Percentiles rank a stretch among this genome's conserved stretches.
These are phyloP conservation scores for Pteronotus mesoamericanus DNA, from an alignment of 2,797 vertebrate genomes.

Conservation along the genomic window DNA sequence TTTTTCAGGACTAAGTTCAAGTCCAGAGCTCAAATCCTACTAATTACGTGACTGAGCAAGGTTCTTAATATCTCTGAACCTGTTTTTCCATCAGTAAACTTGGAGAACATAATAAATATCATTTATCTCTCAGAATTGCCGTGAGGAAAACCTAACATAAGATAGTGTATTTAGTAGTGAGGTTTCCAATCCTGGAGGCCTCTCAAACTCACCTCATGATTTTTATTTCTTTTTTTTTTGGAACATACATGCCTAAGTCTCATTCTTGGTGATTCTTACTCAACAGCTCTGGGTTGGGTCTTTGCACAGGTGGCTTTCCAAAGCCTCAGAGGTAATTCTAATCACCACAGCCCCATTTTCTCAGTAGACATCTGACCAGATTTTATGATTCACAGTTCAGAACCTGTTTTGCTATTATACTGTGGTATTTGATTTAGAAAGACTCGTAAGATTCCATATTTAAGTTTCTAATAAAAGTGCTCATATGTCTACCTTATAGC, in stretches of 20 bases:
- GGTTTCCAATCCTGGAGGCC: background rate
- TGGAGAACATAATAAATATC: background rate
- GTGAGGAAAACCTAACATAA: background rate
- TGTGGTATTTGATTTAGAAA: background rate
- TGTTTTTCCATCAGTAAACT: background rate
- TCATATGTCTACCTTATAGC: background rate
- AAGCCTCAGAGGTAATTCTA: background rate
- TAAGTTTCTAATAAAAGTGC: conserved; percentile 7
- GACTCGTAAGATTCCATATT: background rate
- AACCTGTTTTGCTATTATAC: background rate
- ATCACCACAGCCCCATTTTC: background rate
- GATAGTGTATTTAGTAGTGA: background rate
- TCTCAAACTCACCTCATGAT: background rate
- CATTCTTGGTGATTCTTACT: background rate
- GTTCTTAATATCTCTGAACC: background rate
- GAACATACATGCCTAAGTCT: background rate
- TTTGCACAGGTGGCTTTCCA: background rate
- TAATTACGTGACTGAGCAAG: background rate
- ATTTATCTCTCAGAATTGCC: background rate
- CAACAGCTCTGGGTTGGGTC: background rate
- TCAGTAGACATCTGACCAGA: background rate
- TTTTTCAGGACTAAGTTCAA: background rate
- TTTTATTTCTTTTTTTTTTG: background rate
- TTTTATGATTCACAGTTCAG: background rate
- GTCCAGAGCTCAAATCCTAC: background rate